These are phyloP conservation scores for Synanthedon myopaeformis DNA, from an alignment of 2,888 invertebrate species.

Conservation along the genomic window DNA sequence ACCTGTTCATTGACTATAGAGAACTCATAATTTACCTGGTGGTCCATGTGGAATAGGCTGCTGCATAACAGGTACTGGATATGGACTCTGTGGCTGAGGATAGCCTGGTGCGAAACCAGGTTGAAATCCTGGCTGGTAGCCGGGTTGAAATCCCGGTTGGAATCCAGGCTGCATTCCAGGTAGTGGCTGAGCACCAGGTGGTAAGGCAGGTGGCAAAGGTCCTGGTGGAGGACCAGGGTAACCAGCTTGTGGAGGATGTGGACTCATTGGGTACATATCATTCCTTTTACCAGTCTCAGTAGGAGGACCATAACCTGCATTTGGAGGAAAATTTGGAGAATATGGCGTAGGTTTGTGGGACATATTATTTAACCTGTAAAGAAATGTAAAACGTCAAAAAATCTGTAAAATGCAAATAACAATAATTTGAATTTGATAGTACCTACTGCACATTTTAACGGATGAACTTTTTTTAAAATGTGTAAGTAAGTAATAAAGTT, in stretches of 20 bases:
- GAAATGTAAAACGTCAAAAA: not conserved
- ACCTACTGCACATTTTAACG: too few species aligned
- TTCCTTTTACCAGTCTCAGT: slow-evolving; percentile 30
- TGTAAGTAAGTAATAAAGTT: too few species aligned
- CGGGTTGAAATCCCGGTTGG: slow-evolving; percentile 44
- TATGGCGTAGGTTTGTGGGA: slow-evolving; percentile 55
- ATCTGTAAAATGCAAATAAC: too few species aligned
- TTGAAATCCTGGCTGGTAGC: slow-evolving; percentile 32
- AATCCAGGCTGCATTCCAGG: slow-evolving; percentile 53
- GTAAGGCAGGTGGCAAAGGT: slow-evolving; percentile 26
- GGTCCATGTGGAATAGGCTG: slow-evolving; percentile 37
- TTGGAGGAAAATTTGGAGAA: slow-evolving; percentile 54
- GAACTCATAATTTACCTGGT: slow-evolving; percentile 22
- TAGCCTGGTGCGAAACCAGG: slow-evolving; percentile 34
- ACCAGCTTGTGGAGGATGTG: slow-evolving; percentile 25
- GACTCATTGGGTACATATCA: slow-evolving; percentile 38
- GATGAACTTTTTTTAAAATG: too few species aligned
- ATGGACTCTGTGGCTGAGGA: slow-evolving; percentile 24
- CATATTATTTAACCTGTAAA: slow-evolving; percentile 27
- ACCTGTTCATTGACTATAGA: too few species aligned
- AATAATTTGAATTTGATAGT: too few species aligned
- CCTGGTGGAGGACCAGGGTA: slow-evolving; percentile 32
- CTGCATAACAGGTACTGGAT: slow-evolving; percentile 33
- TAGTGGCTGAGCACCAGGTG: slow-evolving; percentile 44
- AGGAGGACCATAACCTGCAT: slow-evolving; percentile 52